phyloP scores from a whole-genome alignment of 1,140 invertebrate genomes.

The Ostrea denselamellosa region DNA sequence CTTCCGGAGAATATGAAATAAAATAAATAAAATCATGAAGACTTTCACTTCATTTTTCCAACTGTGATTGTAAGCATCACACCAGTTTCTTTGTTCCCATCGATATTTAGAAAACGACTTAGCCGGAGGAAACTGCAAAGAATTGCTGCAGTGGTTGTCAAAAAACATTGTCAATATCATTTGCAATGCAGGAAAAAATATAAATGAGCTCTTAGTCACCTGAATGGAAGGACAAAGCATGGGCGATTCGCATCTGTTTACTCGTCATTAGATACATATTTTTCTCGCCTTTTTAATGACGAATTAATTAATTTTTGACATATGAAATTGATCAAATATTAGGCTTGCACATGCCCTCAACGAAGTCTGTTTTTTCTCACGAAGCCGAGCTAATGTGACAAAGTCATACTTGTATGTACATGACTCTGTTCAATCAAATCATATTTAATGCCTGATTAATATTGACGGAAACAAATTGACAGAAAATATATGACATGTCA shows the following conservation, averaged over 20 bases:
- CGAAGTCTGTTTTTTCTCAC: slow-evolving; percentile 23
- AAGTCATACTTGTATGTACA: slow-evolving; percentile 8
- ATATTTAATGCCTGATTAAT: slow-evolving; percentile 23
- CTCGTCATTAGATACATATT: slow-evolving; percentile 33
- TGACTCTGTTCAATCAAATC: slow-evolving; percentile 33
- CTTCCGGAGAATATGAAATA: not conserved
- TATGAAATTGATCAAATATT: slow-evolving; percentile 23
- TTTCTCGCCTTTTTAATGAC: slow-evolving; percentile 30
- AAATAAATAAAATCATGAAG: not conserved
- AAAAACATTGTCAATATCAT: slow-evolving; percentile 26
- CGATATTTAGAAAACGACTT: not conserved
- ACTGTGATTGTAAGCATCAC: not conserved
- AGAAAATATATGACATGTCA: slow-evolving; percentile 36
- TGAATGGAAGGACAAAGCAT: not conserved
- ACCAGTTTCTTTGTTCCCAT: not conserved
- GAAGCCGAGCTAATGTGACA: not conserved
- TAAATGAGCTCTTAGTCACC: slow-evolving; percentile 31
- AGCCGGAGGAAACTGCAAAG: not conserved
- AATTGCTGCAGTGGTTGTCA: not conserved
- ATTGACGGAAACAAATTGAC: slow-evolving; percentile 32
- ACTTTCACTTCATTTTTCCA: not conserved
- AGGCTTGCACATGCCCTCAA: slow-evolving; percentile 7
- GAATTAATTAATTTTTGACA: slow-evolving; percentile 39
- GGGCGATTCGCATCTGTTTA: slow-evolving; percentile 34
- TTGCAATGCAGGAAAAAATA: slow-evolving; percentile 31